These are phyloP conservation scores for Protosalanx chinensis DNA, from an alignment of 2,797 vertebrate genomes.

Conservation along the genomic window DNA sequence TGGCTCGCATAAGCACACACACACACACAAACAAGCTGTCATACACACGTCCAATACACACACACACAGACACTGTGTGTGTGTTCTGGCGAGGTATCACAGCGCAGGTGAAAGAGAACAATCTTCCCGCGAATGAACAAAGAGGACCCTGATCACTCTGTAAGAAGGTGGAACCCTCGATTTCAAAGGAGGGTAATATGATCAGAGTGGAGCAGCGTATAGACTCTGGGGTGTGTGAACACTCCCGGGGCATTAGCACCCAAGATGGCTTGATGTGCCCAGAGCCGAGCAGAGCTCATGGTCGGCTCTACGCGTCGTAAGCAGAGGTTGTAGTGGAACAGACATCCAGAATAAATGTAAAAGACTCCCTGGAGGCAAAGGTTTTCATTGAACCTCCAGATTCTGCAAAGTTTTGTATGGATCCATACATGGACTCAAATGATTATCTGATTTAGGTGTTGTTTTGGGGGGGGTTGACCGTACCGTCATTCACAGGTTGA, in stretches of 20 bases:
- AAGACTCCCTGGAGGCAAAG: constrained; percentile 41
- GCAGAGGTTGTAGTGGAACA: constrained; percentile 54
- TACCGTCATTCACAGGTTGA: not conserved
- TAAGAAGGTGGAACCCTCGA: constrained; percentile 48
- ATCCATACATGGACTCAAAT: constrained; percentile 26
- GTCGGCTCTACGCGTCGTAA: constrained; percentile 26
- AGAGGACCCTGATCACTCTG: constrained; percentile 38
- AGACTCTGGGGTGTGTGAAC: constrained; percentile 46
- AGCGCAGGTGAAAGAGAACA: constrained; percentile 43
- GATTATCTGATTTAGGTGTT: too few relatives aligned
- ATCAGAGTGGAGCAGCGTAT: constrained; percentile 38
- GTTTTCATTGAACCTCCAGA: too few relatives aligned
- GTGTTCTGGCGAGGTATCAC: constrained; percentile 40
- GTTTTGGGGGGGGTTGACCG: constrained; percentile 7
- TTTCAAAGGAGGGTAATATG: constrained; percentile 43
- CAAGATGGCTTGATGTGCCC: constrained; percentile 24
- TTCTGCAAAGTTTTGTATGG: constrained; percentile 51
- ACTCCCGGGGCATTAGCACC: constrained; percentile 49
- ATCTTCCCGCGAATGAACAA: constrained; percentile 39
- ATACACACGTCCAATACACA: constrained; percentile 20
- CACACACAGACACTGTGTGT: constrained; percentile 12
- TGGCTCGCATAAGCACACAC: not conserved
- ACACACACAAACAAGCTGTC: constrained; percentile 8
- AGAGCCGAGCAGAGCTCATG: constrained; percentile 14
- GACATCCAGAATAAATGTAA: constrained; percentile 52